Percentiles rank a stretch among this genome's conserved stretches.
Conservation (phyloP, 1,140 invertebrate genomes). For the Caenorhabditis latens region DNA sequence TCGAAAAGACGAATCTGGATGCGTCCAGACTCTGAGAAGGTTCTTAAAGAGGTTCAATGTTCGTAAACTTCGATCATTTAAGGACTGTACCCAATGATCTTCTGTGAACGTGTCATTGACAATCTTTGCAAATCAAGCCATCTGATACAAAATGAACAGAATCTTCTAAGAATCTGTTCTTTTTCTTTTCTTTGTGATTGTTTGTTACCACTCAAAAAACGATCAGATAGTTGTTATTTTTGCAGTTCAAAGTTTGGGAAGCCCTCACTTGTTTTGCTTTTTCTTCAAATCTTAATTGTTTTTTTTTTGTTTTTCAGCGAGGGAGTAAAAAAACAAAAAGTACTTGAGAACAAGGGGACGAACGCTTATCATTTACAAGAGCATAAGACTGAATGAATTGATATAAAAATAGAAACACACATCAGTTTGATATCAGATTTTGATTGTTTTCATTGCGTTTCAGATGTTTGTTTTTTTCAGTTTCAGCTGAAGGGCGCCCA, state of each 20-base stretch:
- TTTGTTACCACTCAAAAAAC: conserved; percentile 10
- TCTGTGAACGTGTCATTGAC: too few relatives aligned
- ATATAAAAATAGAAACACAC: conserved; percentile 28
- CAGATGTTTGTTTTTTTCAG: neutral
- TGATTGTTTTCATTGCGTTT: neutral
- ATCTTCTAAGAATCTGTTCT: too few relatives aligned
- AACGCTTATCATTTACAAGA: neutral
- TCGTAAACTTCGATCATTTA: too few relatives aligned
- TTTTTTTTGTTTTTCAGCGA: neutral
- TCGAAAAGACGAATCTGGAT: too few relatives aligned
- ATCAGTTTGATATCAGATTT: neutral
- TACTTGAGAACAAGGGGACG: neutral
- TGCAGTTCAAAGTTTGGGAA: neutral
- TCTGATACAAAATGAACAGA: too few relatives aligned
- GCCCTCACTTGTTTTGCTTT: neutral
- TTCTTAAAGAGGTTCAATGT: too few relatives aligned
- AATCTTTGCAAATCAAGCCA: too few relatives aligned
- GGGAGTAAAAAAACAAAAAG: neutral
- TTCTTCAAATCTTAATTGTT: neutral
- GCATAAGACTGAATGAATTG: neutral
- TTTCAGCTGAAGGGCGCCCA: conserved; percentile 14
- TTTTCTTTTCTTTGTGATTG: neutral
- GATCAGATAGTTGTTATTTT: neutral
- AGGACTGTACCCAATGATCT: too few relatives aligned
- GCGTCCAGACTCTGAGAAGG: too few relatives aligned